Conservation (phyloP, 2,888 invertebrate genomes). For the Lithosia quadra region DNA sequence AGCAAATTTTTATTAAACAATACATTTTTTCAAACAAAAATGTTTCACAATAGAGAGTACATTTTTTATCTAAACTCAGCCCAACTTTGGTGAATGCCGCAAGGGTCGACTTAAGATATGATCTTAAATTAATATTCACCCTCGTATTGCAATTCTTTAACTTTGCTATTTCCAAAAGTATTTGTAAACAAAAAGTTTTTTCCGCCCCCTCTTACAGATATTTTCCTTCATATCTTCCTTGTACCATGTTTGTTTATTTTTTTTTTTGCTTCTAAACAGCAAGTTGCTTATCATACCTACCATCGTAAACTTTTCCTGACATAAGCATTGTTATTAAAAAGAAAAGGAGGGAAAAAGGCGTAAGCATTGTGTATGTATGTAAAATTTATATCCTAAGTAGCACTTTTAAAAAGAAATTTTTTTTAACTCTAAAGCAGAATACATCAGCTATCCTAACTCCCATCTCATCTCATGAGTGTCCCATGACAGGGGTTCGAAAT, state of each 20-base stretch:
- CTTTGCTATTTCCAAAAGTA: neutral
- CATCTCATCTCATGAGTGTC: no score
- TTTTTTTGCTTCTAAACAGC: neutral
- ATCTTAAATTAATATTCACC: constrained; percentile 9
- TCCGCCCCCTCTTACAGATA: neutral
- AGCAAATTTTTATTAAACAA: no score
- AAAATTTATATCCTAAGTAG: no score
- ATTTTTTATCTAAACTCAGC: neutral
- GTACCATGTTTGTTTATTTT: neutral
- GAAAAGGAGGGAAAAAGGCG: no score
- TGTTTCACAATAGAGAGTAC: neutral
- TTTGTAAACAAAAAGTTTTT: neutral
- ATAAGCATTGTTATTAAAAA: no score
- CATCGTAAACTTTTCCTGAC: no score
- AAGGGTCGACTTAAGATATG: constrained; percentile 1
- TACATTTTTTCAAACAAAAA: neutral
- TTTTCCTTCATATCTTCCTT: constrained; percentile 2
- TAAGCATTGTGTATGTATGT: no score
- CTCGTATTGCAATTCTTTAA: constrained; percentile 2
- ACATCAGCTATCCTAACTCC: no score
- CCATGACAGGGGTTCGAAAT: no score
- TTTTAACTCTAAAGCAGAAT: no score
- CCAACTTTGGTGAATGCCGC: neutral
- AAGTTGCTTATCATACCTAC: no score
- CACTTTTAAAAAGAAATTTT: no score